phyloP scores from a whole-genome alignment of 2,797 vertebrate species.

The Enteromius treurensis region DNA sequence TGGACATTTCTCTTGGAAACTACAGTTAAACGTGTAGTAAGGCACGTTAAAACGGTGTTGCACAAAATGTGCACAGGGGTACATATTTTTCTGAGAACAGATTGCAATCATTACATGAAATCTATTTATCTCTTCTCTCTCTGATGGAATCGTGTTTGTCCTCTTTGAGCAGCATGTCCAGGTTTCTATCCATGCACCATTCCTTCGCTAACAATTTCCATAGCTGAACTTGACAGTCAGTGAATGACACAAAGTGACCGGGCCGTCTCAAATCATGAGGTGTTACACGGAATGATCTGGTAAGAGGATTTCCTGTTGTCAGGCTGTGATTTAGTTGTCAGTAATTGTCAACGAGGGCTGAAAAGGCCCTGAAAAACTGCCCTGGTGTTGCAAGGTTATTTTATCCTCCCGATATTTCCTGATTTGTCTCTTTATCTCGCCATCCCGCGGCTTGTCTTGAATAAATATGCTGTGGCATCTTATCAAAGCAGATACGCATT shows the following conservation, averaged over 20 bases:
- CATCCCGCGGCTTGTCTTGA: constrained; percentile 16
- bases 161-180: constrained; percentile 37
- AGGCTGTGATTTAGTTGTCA: constrained; percentile 58
- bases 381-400: not conserved
- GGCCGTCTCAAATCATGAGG: constrained; percentile 46
- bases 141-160: constrained; percentile 24
- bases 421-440: constrained; percentile 1
- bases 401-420: constrained; percentile 23
- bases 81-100: no score
- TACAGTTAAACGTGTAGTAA: no score
- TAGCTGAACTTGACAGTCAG: constrained; percentile 36
- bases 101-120: constrained; percentile 37
- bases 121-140: constrained; percentile 35
- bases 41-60: no score
- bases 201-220: constrained; percentile 19
- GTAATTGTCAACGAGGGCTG: constrained; percentile 43
- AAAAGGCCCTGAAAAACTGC: constrained; percentile 7
- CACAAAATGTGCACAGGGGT: no score
- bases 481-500: constrained; percentile 53
- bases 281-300: constrained; percentile 54
- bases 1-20: no score
- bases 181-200: not conserved
- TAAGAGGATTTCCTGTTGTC: constrained; percentile 56
- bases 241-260: constrained; percentile 54
- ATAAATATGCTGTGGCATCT: constrained; percentile 42